Base-by-base conservation (phyloP, 2,888 invertebrate species). In the Galerucella pusilla region DNA sequence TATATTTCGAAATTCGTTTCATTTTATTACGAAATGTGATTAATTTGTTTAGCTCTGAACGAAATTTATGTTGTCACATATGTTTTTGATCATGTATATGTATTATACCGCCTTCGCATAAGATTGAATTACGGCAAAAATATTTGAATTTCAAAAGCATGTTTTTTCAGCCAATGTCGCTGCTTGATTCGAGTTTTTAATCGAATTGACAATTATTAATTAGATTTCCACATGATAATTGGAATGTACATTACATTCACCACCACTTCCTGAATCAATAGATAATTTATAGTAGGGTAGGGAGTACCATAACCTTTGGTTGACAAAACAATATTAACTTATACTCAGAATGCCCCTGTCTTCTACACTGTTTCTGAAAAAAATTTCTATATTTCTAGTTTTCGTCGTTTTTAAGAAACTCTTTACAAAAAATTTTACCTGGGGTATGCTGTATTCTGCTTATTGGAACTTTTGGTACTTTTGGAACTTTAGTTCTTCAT, bases 21-120 rank as follows among this genome's bases (percentile, higher is more conserved):
- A 61, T 61, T 61, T 61, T 61, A 61, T 61, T 61, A 61, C n/a
- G 61, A 61, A 35, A 61, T 61, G 35, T 61, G 61, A 61, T 61
- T 61, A 61, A 61, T 14, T 61, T 61, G 61, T 61, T 61, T 35
- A 61, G 35, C 14, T 28, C 28, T 9, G 12, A 61, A 61, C 28
- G 35, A 61, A 61, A 61, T 61, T 61, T 61, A 61, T 61, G 61
- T 61, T 61, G 61, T 35, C 61, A 61, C 61, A 61, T 61, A 35
- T 61, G 61, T 61, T 61, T 28, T 61, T 61, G 61, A 61, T 61
- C 61, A 61, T 61, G 28, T 35, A 11, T 57, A 49, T 20, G 16
- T 57, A 42, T 16, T 57, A 35, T n/a, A 11, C 35, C 61, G 35
- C 61, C 35, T 35, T 35, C 35, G 61, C 28, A 61, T 14, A 61